Conservation (phyloP, 1,140 invertebrate genomes). For the Idris sp. region DNA sequence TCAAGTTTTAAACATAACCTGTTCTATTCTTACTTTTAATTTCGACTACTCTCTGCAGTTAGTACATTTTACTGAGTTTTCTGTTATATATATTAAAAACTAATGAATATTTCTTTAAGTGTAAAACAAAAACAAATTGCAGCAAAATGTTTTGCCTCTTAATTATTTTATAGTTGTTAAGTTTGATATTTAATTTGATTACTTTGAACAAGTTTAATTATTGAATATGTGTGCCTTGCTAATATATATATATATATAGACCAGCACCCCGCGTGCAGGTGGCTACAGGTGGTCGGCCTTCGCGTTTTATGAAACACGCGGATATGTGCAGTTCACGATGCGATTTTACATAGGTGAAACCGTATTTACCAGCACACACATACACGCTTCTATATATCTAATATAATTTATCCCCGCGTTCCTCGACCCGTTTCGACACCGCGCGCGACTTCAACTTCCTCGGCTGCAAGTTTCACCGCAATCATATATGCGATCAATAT, state of each 20-base stretch:
- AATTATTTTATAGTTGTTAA: too few relatives aligned
- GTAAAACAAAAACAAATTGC: too few relatives aligned
- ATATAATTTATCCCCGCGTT: conserved; percentile 57
- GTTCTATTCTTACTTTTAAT: too few relatives aligned
- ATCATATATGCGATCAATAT: conserved; percentile 46
- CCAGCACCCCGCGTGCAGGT: conserved; percentile 43
- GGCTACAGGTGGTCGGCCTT: conserved; percentile 59
- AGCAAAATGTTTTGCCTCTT: too few relatives aligned
- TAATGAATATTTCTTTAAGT: too few relatives aligned
- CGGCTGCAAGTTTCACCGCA: conserved; percentile 51
- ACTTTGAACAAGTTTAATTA: too few relatives aligned
- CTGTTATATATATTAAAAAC: too few relatives aligned
- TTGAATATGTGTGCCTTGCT: background rate
- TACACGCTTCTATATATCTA: too few relatives aligned
- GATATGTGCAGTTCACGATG: conserved; percentile 36
- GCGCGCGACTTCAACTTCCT: conserved; percentile 54
- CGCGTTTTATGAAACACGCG: conserved; percentile 44
- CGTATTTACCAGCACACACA: conserved; percentile 25
- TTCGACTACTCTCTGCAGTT: too few relatives aligned
- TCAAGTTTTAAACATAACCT: too few relatives aligned
- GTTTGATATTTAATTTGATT: too few relatives aligned
- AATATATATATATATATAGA: conserved; percentile 23
- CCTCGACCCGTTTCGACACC: conserved; percentile 58
- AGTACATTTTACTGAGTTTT: too few relatives aligned
- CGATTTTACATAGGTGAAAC: conserved; percentile 50